Conservation (phyloP, 2,113 vertebrate species). For the Prionailurus viverrinus region DNA sequence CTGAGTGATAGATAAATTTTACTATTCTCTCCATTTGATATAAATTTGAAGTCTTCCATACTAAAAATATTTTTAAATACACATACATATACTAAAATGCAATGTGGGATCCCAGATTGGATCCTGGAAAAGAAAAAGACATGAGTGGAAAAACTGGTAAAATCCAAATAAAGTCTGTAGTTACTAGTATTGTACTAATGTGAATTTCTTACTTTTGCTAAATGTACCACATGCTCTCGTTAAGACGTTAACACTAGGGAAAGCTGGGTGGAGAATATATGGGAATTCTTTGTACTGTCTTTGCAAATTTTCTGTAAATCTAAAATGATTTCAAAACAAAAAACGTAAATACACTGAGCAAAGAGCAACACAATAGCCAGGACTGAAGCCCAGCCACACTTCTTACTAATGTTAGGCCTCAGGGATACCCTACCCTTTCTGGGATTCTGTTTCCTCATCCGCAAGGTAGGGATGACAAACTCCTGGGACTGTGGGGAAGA, state of each 20-base stretch:
- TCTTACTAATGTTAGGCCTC: neutral
- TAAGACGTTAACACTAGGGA: neutral
- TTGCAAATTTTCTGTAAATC: neutral
- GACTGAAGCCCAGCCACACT: neutral
- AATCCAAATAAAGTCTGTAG: neutral
- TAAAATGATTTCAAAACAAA: neutral
- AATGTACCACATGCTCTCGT: neutral
- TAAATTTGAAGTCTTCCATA: neutral
- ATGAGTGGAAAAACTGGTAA: neutral
- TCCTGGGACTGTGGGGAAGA: neutral
- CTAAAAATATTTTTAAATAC: neutral
- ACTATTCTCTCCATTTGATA: neutral
- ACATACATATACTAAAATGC: neutral
- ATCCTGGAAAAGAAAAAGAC: neutral
- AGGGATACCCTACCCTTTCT: too few relatives aligned
- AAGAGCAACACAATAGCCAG: neutral
- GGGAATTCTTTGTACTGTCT: neutral
- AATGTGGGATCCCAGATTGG: neutral
- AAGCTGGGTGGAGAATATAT: neutral
- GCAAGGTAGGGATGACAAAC: neutral
- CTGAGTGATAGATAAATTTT: neutral
- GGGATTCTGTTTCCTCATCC: neutral
- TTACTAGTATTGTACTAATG: neutral
- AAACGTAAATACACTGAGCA: neutral
- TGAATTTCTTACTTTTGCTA: neutral